These are phyloP conservation scores for Ostrea edulis DNA, from an alignment of 1,140 invertebrate genomes.

Conservation along the genomic window DNA sequence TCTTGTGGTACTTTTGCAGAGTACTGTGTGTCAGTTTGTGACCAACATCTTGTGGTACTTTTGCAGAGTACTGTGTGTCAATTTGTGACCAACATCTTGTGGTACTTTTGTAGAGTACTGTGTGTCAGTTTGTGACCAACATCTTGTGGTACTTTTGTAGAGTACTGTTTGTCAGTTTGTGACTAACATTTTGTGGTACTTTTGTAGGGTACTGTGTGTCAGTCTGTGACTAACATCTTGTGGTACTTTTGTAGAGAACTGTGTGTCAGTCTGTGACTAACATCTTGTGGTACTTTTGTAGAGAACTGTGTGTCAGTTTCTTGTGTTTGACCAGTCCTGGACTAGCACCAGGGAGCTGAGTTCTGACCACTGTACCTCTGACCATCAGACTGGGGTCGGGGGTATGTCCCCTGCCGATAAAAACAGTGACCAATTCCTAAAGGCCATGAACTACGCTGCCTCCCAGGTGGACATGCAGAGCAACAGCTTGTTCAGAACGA, in stretches of 20 bases:
- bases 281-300: neutral
- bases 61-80: neutral
- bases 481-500: neutral
- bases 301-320: neutral
- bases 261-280: slow-evolving; percentile 1
- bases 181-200: neutral
- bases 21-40: neutral
- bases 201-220: neutral
- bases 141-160: neutral
- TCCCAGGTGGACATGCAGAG: neutral
- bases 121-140: slow-evolving; percentile 2
- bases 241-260: neutral
- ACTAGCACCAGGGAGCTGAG: neutral
- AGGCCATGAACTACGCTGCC: neutral
- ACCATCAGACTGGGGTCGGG: neutral
- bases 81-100: neutral
- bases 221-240: neutral
- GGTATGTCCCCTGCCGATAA: neutral
- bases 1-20: neutral
- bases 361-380: neutral
- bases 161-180: neutral
- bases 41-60: neutral
- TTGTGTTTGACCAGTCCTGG: slow-evolving; percentile 8
- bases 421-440: neutral
- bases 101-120: neutral